Evolutionary conservation across 2,113 vertebrate genomes (phyloP).

Genomic region (Hyperopisus bebe): DNA sequence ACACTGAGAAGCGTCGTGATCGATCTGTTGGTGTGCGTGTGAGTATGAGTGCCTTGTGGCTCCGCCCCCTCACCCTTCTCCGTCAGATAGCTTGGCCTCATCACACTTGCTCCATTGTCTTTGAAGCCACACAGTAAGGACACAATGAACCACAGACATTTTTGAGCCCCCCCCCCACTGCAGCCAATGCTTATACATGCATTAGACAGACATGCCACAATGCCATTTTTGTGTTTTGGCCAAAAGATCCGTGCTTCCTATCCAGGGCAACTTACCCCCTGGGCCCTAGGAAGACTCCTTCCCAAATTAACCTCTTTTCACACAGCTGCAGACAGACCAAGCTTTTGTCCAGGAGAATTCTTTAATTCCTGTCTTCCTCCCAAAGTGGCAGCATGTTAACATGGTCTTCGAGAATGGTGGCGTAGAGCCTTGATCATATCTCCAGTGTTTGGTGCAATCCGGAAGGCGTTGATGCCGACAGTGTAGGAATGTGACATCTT

Average conservation of each 20-base stretch:
- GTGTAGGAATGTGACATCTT: not conserved
- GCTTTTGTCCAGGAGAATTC: constrained; percentile 3
- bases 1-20: not conserved
- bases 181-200: not conserved
- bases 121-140: not conserved
- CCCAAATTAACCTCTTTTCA: not conserved
- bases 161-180: not conserved
- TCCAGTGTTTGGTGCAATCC: not conserved
- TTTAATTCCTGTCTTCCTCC: not conserved
- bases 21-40: not conserved
- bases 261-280: not conserved
- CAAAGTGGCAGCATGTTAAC: not conserved
- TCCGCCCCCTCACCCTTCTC: not conserved
- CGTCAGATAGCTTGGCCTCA: not conserved
- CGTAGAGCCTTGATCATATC: not conserved
- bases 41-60: not conserved
- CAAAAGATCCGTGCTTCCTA: not conserved
- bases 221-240: not conserved
- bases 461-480: not conserved
- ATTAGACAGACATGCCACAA: not conserved
- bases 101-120: constrained; percentile 11
- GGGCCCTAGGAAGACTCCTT: not conserved
- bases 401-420: not conserved
- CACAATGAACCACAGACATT: constrained; percentile 9
- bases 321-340: not conserved